Evolutionary conservation across 2,113 vertebrate genomes (phyloP).

Genomic region (Candoia aspera): DNA sequence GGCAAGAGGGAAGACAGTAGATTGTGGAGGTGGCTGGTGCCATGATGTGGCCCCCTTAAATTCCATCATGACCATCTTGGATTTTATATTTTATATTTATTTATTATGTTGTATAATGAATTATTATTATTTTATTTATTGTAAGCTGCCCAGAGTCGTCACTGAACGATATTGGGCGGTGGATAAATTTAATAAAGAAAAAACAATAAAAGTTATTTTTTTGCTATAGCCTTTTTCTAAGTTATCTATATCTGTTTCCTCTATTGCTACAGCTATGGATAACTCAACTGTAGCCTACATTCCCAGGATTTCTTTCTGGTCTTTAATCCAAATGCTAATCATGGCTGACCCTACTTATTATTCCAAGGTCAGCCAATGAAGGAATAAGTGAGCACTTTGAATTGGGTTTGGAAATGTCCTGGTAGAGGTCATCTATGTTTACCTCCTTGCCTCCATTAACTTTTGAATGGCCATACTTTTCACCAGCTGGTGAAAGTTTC

Average conservation of each 20-base stretch:
- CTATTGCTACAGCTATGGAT: not conserved
- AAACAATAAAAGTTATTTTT: too few species aligned
- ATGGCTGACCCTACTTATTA: not conserved
- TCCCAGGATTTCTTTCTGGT: not conserved
- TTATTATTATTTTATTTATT: too few species aligned
- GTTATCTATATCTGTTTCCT: not conserved
- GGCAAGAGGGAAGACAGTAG: too few species aligned
- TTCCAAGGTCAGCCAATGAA: not conserved
- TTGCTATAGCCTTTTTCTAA: not conserved
- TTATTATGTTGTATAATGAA: too few species aligned
- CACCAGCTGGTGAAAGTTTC: not conserved
- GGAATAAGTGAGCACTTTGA: not conserved
- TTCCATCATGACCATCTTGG: too few species aligned
- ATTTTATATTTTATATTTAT: too few species aligned
- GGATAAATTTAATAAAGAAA: too few species aligned
- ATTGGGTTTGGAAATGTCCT: not conserved
- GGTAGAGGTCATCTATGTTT: not conserved
- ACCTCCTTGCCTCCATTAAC: not conserved
- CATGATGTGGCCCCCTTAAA: too few species aligned
- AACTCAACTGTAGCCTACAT: not conserved
- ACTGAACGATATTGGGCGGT: too few species aligned
- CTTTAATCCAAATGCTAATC: not conserved
- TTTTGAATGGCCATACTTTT: not conserved
- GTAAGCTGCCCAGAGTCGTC: too few species aligned
- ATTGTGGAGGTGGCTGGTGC: too few species aligned